A percentile compares a stretch with the other conserved stretches of the same genome.
Evolutionary conservation across 1,140 invertebrate genomes (phyloP).

Genomic region (Planococcus citri): DNA sequence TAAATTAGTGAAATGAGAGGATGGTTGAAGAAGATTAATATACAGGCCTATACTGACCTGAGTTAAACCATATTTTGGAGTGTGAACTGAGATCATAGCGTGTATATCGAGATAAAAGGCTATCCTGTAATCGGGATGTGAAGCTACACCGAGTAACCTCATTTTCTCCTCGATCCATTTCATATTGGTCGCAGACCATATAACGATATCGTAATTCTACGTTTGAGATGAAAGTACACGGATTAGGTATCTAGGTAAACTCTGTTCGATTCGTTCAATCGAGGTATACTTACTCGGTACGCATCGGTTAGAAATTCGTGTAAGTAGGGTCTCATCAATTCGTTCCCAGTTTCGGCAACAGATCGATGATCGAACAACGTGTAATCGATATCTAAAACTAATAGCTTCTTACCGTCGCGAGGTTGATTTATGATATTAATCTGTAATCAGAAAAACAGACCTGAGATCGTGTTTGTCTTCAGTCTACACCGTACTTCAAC

Average conservation of each 20-base stretch:
- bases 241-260: slow-evolving; percentile 2
- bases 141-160: slow-evolving; percentile 74
- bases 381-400: slow-evolving; percentile 95
- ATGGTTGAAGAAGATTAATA: background rate
- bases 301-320: slow-evolving; percentile 89
- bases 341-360: slow-evolving; percentile 69
- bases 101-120: slow-evolving; percentile 79
- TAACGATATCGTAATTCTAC: slow-evolving; percentile 69
- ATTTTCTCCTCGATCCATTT: slow-evolving; percentile 98
- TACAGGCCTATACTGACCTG: slow-evolving; percentile 60
- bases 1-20: too few species aligned
- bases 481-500: background rate
- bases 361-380: slow-evolving; percentile 93
- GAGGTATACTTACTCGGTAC: slow-evolving; percentile 51
- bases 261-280: background rate
- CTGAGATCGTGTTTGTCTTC: background rate
- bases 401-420: slow-evolving; percentile 68
- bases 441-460: slow-evolving; percentile 31
- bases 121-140: slow-evolving; percentile 79
- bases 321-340: slow-evolving; percentile 88
- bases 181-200: slow-evolving; percentile 94
- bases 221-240: slow-evolving; percentile 21
- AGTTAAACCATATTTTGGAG: slow-evolving; percentile 76
- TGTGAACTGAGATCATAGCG: slow-evolving; percentile 91
- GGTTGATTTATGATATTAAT: slow-evolving; percentile 70